phyloP scores from a whole-genome alignment of 2,113 vertebrate genomes.

The Melanerpes formicivorus region DNA sequence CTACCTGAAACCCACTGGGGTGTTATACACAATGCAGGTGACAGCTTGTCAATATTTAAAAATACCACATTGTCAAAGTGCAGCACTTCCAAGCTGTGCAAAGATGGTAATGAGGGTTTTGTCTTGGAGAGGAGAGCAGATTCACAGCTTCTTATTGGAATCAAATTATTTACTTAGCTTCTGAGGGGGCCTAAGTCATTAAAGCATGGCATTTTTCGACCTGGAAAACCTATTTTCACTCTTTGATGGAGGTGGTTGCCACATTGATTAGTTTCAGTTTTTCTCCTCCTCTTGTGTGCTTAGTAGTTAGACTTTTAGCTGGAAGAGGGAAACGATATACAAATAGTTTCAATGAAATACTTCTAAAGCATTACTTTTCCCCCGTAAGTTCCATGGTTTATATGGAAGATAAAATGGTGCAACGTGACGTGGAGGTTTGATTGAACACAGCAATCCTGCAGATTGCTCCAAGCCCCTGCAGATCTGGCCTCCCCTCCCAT shows the following conservation, averaged over 20 bases:
- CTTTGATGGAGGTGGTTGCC: neutral
- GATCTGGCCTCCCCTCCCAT: slow-evolving; percentile 8
- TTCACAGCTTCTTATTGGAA: slow-evolving; percentile 11
- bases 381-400: neutral
- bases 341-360: neutral
- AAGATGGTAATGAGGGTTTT: slow-evolving; percentile 39
- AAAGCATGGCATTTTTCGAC: neutral
- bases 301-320: neutral
- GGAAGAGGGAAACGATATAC: neutral
- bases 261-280: neutral
- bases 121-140: neutral
- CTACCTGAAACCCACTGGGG: neutral
- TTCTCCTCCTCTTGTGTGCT: neutral
- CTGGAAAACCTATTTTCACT: slow-evolving; percentile 1
- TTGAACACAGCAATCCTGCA: slow-evolving; percentile 20
- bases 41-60: slow-evolving; percentile 40
- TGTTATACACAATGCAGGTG: neutral
- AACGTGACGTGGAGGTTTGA: neutral
- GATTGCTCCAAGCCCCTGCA: slow-evolving; percentile 23
- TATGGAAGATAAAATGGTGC: neutral
- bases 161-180: slow-evolving; percentile 40
- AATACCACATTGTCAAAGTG: neutral
- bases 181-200: slow-evolving; percentile 1
- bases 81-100: neutral
- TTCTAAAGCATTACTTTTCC: neutral